phyloP scores from a whole-genome alignment of 2,797 vertebrate species.

The Pempheris klunzingeri region DNA sequence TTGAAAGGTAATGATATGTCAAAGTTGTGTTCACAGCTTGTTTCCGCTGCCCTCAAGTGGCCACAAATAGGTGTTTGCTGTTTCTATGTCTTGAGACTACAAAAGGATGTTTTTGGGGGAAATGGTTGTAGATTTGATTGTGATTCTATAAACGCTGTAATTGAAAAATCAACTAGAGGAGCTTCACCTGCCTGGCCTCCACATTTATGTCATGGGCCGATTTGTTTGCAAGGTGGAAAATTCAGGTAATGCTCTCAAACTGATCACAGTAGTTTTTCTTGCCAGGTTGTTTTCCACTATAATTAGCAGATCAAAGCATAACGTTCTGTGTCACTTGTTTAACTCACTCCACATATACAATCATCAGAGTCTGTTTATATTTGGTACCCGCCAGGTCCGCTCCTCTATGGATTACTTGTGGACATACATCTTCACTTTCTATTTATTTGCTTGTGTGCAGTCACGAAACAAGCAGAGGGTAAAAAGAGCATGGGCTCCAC shows the following conservation, averaged over 20 bases:
- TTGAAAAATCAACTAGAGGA: conserved; percentile 34
- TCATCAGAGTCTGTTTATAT: conserved; percentile 78
- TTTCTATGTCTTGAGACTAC: conserved; percentile 13
- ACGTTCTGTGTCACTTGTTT: conserved; percentile 73
- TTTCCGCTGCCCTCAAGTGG: conserved; percentile 30
- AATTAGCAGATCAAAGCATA: conserved; percentile 83
- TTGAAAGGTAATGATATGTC: neutral
- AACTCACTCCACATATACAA: conserved; percentile 69
- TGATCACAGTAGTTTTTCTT: conserved; percentile 47
- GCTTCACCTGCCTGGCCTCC: conserved; percentile 56
- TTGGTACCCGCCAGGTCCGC: conserved; percentile 43
- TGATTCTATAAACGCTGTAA: conserved; percentile 28
- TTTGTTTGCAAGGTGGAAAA: conserved; percentile 74
- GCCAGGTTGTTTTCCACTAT: conserved; percentile 74
- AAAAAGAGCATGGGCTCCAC: conserved; percentile 76
- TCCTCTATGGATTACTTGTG: conserved; percentile 63
- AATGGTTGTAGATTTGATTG: conserved; percentile 32
- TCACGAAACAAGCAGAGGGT: conserved; percentile 74
- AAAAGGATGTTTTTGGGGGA: conserved; percentile 18
- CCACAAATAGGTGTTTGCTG: neutral
- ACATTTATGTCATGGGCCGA: conserved; percentile 37
- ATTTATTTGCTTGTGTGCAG: conserved; percentile 79
- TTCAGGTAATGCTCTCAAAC: conserved; percentile 69
- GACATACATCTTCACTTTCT: conserved; percentile 75
- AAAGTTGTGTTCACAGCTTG: neutral